Evolutionary conservation across 2,113 vertebrate species (phyloP).

Genomic region (Shinisaurus crocodilurus): DNA sequence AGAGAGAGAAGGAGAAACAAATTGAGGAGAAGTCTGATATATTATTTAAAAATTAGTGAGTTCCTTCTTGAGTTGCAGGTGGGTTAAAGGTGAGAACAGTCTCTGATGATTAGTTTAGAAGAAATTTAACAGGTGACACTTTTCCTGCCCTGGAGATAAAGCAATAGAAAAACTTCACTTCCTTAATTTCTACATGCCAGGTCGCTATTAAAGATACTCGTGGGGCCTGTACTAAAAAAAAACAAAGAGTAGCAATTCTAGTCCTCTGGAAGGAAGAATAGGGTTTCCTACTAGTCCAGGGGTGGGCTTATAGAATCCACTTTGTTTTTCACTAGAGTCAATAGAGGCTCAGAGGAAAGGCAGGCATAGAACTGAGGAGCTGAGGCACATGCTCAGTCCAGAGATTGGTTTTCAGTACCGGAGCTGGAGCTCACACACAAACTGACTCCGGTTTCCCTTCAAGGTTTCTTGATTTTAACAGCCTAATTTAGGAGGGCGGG

Average conservation of each 20-base stretch:
- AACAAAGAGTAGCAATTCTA: neutral
- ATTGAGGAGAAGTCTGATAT: neutral
- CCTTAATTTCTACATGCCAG: neutral
- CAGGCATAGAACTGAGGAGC: neutral
- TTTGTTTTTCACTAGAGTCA: neutral
- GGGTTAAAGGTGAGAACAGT: neutral
- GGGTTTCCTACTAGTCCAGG: neutral
- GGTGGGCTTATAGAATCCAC: neutral
- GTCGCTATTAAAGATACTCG: neutral
- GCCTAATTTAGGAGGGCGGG: neutral
- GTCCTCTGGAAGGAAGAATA: neutral
- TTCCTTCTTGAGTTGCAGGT: neutral
- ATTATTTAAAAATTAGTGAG: too few relatives aligned
- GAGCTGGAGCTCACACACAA: neutral
- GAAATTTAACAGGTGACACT: neutral
- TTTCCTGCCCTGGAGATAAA: neutral
- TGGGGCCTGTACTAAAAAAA: neutral
- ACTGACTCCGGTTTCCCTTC: neutral
- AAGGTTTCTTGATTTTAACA: neutral
- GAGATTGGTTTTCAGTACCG: neutral
- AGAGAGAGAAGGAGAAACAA: neutral
- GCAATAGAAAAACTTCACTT: neutral
- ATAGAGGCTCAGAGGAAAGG: neutral
- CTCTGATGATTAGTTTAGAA: neutral
- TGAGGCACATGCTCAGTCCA: neutral